A percentile compares a stretch with the other conserved stretches of the same genome.
Conservation (phyloP, 2,113 vertebrate species). For the Pelecanus crispus region DNA sequence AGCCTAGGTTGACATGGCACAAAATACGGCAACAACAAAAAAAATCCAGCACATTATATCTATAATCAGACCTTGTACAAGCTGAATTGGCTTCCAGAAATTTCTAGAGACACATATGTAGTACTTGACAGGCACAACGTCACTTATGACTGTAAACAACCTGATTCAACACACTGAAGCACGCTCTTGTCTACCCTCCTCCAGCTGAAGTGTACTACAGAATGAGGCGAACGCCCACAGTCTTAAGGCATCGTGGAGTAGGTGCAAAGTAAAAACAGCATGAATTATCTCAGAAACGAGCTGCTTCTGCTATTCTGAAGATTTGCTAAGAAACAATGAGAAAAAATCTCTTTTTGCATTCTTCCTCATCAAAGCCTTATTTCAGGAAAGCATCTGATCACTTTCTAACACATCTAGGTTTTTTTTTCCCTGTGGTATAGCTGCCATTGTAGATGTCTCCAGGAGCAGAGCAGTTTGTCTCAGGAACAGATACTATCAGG, state of each 20-base stretch:
- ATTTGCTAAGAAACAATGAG: background rate
- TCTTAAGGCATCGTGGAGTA: background rate
- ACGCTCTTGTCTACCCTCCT: background rate
- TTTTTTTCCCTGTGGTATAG: background rate
- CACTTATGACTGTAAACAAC: background rate
- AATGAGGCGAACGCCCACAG: background rate
- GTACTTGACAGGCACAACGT: background rate
- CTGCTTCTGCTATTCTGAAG: background rate
- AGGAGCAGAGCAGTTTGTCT: background rate
- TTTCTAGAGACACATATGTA: background rate
- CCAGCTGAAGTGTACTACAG: background rate
- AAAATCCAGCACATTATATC: background rate
- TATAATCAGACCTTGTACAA: background rate
- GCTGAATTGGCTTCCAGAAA: background rate
- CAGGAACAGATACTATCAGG: background rate
- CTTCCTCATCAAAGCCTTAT: background rate
- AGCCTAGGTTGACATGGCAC: background rate
- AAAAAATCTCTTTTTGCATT: background rate
- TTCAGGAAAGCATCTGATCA: background rate
- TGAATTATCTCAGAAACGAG: background rate
- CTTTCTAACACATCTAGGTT: background rate
- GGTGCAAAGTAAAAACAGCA: background rate
- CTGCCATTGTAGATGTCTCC: background rate
- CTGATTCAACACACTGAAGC: background rate
- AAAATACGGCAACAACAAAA: background rate